Base-by-base conservation (phyloP, 2,797 vertebrate species). In the Manis javanica region DNA sequence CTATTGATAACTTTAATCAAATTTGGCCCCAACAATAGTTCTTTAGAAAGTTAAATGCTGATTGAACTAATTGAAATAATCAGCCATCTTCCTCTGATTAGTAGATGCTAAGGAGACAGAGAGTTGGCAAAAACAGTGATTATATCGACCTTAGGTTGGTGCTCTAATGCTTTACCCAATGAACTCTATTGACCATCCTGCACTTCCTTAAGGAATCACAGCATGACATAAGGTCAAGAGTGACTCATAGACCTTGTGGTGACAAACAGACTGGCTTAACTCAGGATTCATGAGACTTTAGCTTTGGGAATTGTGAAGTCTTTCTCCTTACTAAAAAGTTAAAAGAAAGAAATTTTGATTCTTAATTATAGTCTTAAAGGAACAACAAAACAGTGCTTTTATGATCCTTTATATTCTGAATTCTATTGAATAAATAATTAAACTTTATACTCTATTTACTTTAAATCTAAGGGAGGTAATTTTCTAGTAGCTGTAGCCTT, bases 351-450 rank as follows among this genome's bases (percentile, higher is more conserved):
- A 88, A 92, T 0, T 90, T 91, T 79, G 34, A 55, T 79, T 94
- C 16, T 95, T 55, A 87, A 81, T 69, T 94, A 16, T 84, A 26
- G 84, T 92, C 11, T 63, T 84, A 59, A 59, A 61, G 46, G 49
- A 96, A 37, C 13, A 82, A 71, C 71, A 94, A 89, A 59, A 81
- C 72, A 83, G 39, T n/a, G 23, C 7, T 79, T 78, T 42, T 24
- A 61, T 15, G 34, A 59, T 84, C 7, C 7, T 93, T 88, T 89
- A 69, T 84, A 53, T 85, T 84, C 16, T 79, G 55, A 93, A 93
- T 91, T 83, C 91, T 68, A 75, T 55, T 79, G 46, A 97, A 68
- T 92, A 85, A 55, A 42, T 94, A n/a, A 84, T 85, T 90, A 94
- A 91, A 86, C 8, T 89, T 82, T 24, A 86, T 66, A 64, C 51